A percentile compares a stretch with the other conserved stretches of the same genome.
Conservation (phyloP, 1,140 invertebrate species). For the Myzus persicae region DNA sequence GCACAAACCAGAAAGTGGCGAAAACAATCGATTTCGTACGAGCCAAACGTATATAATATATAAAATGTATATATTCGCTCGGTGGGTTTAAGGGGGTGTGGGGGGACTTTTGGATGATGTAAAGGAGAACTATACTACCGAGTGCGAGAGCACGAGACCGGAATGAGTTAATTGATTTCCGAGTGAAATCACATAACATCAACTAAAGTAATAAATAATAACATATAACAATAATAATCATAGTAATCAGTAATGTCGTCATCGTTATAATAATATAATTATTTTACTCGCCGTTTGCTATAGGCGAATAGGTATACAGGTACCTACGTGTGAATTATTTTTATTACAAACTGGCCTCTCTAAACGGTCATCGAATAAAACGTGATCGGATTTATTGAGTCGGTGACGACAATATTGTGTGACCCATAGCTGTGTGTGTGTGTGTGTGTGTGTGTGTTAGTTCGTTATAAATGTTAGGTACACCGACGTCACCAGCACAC, state of each 20-base stretch:
- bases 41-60: neutral
- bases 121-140: neutral
- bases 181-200: conserved; percentile 32
- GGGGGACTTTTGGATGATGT: neutral
- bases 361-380: neutral
- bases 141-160: neutral
- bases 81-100: no score
- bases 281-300: neutral
- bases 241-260: neutral
- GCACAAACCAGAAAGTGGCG: neutral
- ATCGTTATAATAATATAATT: neutral
- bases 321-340: neutral
- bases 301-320: neutral
- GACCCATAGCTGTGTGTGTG: neutral
- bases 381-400: conserved; percentile 17
- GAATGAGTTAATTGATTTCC: conserved; percentile 30
- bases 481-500: neutral
- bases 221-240: neutral
- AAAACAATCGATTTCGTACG: conserved; percentile 14
- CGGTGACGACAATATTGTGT: neutral
- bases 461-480: conserved; percentile 20
- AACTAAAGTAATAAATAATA: neutral
- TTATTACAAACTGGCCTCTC: neutral
- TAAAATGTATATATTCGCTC: neutral
- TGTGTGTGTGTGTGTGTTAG: neutral